Base-by-base conservation (phyloP, 2,113 vertebrate genomes). In the Cynocephalus volans region DNA sequence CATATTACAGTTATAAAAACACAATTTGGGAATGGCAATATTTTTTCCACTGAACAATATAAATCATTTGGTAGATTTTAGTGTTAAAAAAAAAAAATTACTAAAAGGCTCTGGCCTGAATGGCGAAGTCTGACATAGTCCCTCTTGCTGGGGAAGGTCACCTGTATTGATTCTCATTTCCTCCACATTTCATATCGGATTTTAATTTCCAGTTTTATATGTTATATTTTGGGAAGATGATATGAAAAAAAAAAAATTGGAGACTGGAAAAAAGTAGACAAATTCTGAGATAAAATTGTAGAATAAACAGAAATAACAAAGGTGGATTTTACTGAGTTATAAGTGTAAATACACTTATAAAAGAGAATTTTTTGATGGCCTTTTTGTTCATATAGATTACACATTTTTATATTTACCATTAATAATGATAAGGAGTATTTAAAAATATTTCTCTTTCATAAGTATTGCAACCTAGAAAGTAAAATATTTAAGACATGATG, bases 1-100 rank as follows among this genome's bases (percentile, higher is more conserved):
- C 2, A 13, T 80, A 4, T 73, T 83, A 28, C 36, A 96, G 60
- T 21, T 96, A 92, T 88, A 67, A 75, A 95, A 48, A 67, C 6
- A 60, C 15, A 56, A 24, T 54, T 64, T 48, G 24, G 76, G 76
- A 81, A 85, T 48, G 15, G 19, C 58, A 70, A 13, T 45, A 31
- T 48, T 79, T n/a, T 88, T 82, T 52, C 48, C 15, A n/a, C 19
- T 48, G 52, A 70, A 45, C 41, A 3, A 14, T 33, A 14, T 48
- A 88, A 87, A 87, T 13, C n/a, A 84, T 10, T 73, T 73, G 45
- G 80, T 84, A 31, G 56, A 79, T 41, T 60, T 69, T 33, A 64
- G 41, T 79, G n/a, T 79, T 86, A 15, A 81, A 48, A 79, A 81
- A 48, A 79, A 60, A 45, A 82, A 28, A 26, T 19, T 62, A 4